Conservation (phyloP, 1,140 invertebrate species). For the Drosophila takahashii region DNA sequence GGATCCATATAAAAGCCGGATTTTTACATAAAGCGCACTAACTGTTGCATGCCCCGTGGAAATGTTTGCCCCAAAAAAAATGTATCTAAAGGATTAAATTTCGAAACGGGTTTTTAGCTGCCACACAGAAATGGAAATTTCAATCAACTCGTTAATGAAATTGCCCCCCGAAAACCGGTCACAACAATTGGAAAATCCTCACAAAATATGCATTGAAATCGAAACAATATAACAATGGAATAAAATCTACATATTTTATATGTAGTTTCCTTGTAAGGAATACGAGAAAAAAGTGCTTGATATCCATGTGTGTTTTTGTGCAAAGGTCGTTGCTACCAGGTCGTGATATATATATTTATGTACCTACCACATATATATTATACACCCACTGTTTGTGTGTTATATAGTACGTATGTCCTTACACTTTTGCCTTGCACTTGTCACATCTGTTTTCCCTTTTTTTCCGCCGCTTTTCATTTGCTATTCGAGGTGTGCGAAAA, state of each 20-base stretch:
- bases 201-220: slow-evolving; percentile 9
- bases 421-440: slow-evolving; percentile 77
- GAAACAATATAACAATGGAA: slow-evolving; percentile 15
- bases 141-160: slow-evolving; percentile 69
- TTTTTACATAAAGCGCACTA: slow-evolving; percentile 33
- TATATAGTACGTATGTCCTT: slow-evolving; percentile 34
- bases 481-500: slow-evolving; percentile 43
- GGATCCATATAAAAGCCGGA: slow-evolving; percentile 9
- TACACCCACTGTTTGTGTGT: not conserved
- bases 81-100: not conserved
- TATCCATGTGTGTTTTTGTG: slow-evolving; percentile 14
- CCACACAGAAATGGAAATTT: slow-evolving; percentile 35
- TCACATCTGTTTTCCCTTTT: slow-evolving; percentile 53
- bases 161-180: slow-evolving; percentile 30
- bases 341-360: slow-evolving; percentile 3
- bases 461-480: slow-evolving; percentile 52
- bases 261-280: slow-evolving; percentile 7
- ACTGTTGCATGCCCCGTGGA: slow-evolving; percentile 60
- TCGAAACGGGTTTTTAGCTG: slow-evolving; percentile 56
- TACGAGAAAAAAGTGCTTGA: too few species aligned
- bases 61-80: not conserved
- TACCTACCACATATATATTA: not conserved
- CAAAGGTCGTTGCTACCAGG: slow-evolving; percentile 53
- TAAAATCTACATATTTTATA: not conserved
- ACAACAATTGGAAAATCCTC: not conserved